Evolutionary conservation across 2,113 vertebrate species (phyloP).

Genomic region (Globicephala melas): DNA sequence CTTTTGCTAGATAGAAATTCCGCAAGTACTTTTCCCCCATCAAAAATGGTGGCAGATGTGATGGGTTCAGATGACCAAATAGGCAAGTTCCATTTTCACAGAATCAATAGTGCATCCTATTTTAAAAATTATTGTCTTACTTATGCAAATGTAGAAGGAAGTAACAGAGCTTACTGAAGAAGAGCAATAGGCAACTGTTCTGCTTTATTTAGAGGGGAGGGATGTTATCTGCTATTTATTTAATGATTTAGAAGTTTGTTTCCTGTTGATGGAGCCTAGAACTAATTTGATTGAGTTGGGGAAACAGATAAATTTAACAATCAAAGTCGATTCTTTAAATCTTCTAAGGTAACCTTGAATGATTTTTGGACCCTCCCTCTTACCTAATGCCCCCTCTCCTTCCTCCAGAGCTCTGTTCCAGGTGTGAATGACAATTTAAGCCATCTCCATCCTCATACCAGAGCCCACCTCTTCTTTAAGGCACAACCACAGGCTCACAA

Average conservation of each 20-base stretch:
- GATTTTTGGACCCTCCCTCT: neutral
- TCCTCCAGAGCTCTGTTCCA: neutral
- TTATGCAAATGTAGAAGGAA: neutral
- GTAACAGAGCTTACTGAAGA: neutral
- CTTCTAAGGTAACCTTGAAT: neutral
- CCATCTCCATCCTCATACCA: neutral
- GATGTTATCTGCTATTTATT: neutral
- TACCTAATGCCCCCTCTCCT: neutral
- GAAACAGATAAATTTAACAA: neutral
- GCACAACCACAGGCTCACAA: neutral
- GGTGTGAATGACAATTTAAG: neutral
- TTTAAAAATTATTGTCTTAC: constrained; percentile 27
- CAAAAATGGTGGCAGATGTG: neutral
- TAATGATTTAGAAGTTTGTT: constrained; percentile 4
- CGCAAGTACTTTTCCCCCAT: neutral
- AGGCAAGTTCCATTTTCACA: constrained; percentile 7
- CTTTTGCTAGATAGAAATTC: neutral
- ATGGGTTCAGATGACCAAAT: neutral
- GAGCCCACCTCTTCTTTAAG: neutral
- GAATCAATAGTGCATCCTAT: neutral
- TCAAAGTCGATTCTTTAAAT: neutral
- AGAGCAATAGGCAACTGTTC: neutral
- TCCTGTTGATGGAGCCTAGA: neutral
- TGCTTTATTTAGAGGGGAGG: neutral
- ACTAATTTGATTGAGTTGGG: neutral